Evolutionary conservation across 2,113 vertebrate species (phyloP).

Genomic region (Oncorhynchus tshawytscha): DNA sequence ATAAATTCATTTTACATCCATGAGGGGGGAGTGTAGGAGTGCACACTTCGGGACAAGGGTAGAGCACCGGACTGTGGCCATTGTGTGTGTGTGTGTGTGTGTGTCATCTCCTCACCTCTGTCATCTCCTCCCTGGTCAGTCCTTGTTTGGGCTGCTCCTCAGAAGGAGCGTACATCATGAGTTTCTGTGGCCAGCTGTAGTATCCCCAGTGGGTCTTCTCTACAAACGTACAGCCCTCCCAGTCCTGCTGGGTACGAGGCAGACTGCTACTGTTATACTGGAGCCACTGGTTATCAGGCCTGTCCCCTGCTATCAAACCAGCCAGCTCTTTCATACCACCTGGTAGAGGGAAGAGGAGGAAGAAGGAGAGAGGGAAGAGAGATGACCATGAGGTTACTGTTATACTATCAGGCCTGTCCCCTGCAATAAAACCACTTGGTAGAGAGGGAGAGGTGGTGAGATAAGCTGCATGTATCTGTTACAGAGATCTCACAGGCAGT

Average conservation of each 20-base stretch:
- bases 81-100: not conserved
- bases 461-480: too few relatives aligned
- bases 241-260: slow-evolving; percentile 83
- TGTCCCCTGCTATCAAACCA: slow-evolving; percentile 81
- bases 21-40: too few relatives aligned
- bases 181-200: slow-evolving; percentile 88
- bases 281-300: slow-evolving; percentile 91
- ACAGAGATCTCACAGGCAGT: too few relatives aligned
- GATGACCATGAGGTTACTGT: slow-evolving; percentile 64
- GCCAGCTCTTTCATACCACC: slow-evolving; percentile 70
- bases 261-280: slow-evolving; percentile 86
- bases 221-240: slow-evolving; percentile 87
- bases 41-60: too few relatives aligned
- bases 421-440: slow-evolving; percentile 78
- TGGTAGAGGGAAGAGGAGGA: slow-evolving; percentile 41
- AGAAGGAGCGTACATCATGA: slow-evolving; percentile 86
- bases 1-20: too few relatives aligned
- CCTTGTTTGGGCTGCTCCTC: slow-evolving; percentile 89
- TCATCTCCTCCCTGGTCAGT: slow-evolving; percentile 84
- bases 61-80: too few relatives aligned
- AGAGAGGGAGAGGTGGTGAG: slow-evolving; percentile 3
- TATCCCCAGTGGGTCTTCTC: slow-evolving; percentile 99
- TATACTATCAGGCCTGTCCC: slow-evolving; percentile 89
- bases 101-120: slow-evolving; percentile 76
- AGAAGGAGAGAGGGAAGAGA: not conserved